Evolutionary conservation across 2,113 vertebrate species (phyloP).

Genomic region (Psephotus haematonotus): DNA sequence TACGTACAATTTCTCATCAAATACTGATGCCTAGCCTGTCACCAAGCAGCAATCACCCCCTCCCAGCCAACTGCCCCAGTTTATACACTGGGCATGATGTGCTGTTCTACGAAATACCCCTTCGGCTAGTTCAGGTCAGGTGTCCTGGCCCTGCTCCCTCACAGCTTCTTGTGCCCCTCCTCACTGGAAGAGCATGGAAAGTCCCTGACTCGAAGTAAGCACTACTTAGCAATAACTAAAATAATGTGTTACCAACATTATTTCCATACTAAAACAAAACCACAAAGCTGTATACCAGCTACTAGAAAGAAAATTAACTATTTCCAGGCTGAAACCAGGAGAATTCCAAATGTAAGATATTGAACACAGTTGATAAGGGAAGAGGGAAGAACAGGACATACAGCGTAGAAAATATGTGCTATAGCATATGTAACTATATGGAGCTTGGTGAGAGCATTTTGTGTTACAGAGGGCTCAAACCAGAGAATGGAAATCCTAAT

Average conservation of each 20-base stretch:
- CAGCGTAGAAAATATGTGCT: neutral
- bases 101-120: neutral
- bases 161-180: neutral
- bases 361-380: neutral
- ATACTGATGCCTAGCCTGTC: neutral
- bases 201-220: neutral
- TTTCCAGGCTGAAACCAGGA: neutral
- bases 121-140: neutral
- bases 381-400: neutral
- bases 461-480: neutral
- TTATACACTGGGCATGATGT: neutral
- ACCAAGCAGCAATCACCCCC: neutral
- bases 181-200: neutral
- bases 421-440: neutral
- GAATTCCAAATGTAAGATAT: neutral
- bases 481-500: slow-evolving; percentile 3
- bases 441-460: neutral
- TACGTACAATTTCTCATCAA: neutral
- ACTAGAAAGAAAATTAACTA: neutral
- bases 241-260: neutral
- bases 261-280: neutral
- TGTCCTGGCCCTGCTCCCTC: neutral
- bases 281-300: neutral
- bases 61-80: neutral
- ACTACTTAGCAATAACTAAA: neutral